These are phyloP conservation scores for Palloptera scutellata DNA, from an alignment of 2,888 invertebrate species.

Conservation along the genomic window DNA sequence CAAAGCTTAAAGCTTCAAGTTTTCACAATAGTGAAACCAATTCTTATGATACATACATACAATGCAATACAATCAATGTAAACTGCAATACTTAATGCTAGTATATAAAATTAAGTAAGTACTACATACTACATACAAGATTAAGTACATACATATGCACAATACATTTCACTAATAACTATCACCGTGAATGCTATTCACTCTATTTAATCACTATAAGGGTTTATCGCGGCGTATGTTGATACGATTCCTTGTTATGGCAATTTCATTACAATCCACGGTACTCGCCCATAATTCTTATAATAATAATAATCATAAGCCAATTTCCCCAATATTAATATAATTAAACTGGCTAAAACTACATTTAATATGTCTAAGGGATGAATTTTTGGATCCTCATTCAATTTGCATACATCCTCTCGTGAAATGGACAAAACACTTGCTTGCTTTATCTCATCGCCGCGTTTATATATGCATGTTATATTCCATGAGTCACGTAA, in stretches of 20 bases:
- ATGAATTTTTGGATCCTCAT: slow-evolving; percentile 69
- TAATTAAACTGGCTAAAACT: slow-evolving; percentile 72
- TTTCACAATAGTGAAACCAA: too few relatives aligned
- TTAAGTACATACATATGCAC: too few relatives aligned
- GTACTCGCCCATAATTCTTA: slow-evolving; percentile 79
- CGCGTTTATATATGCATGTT: slow-evolving; percentile 72
- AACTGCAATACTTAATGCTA: too few relatives aligned
- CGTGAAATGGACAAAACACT: slow-evolving; percentile 76
- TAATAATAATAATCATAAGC: slow-evolving; percentile 84
- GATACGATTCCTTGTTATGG: slow-evolving; percentile 65
- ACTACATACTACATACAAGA: too few relatives aligned
- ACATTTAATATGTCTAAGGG: slow-evolving; percentile 78
- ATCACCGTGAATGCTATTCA: too few relatives aligned
- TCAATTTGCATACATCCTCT: slow-evolving; percentile 73
- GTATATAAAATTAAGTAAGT: too few relatives aligned
- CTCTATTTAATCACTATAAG: too few relatives aligned
- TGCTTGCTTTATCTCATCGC: slow-evolving; percentile 56
- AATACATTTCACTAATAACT: too few relatives aligned
- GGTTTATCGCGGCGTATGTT: too few relatives aligned
- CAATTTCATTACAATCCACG: slow-evolving; percentile 84
- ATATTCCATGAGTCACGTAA: slow-evolving; percentile 76
- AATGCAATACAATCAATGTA: too few relatives aligned
- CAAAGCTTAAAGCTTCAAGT: too few relatives aligned
- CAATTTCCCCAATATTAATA: slow-evolving; percentile 77
- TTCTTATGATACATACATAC: too few relatives aligned